phyloP scores from a whole-genome alignment of 1,140 invertebrate genomes.

The Charaxes varanes region DNA sequence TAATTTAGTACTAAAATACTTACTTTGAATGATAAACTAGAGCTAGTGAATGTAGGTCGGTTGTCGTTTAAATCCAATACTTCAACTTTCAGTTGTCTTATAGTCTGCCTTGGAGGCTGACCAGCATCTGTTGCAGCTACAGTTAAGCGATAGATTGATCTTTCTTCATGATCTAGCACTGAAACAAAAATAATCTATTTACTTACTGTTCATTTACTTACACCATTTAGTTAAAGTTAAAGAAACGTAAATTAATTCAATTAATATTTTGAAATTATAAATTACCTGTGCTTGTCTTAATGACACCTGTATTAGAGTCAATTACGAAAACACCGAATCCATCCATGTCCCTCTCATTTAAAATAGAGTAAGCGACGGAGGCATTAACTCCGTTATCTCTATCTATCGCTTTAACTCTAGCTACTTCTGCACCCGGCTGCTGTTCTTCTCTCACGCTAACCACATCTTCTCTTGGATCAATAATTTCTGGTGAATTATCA shows the following conservation, averaged over 20 bases:
- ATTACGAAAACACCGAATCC: slow-evolving; percentile 90
- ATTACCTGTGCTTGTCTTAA: slow-evolving; percentile 84
- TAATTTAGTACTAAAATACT: too few relatives aligned
- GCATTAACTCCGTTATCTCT: slow-evolving; percentile 91
- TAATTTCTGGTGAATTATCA: slow-evolving; percentile 92
- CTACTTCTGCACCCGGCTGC: slow-evolving; percentile 88
- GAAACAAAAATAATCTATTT: too few relatives aligned
- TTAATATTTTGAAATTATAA: too few relatives aligned
- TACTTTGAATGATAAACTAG: slow-evolving; percentile 90
- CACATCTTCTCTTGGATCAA: slow-evolving; percentile 90
- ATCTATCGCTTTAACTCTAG: slow-evolving; percentile 89
- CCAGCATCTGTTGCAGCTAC: slow-evolving; percentile 92
- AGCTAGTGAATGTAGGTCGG: slow-evolving; percentile 91
- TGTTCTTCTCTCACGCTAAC: slow-evolving; percentile 92
- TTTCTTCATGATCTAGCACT: slow-evolving; percentile 93
- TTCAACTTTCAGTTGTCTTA: slow-evolving; percentile 88
- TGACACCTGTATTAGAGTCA: slow-evolving; percentile 88
- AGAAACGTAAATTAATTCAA: too few relatives aligned
- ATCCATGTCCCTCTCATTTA: slow-evolving; percentile 89
- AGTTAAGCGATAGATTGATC: slow-evolving; percentile 88
- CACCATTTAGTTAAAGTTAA: too few relatives aligned
- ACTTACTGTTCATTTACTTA: too few relatives aligned
- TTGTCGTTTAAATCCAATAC: slow-evolving; percentile 94
- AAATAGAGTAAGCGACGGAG: slow-evolving; percentile 89
- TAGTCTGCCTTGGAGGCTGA: slow-evolving; percentile 84